phyloP scores from a whole-genome alignment of 2,113 vertebrate genomes.

The Petrocephalus microphthalmus region DNA sequence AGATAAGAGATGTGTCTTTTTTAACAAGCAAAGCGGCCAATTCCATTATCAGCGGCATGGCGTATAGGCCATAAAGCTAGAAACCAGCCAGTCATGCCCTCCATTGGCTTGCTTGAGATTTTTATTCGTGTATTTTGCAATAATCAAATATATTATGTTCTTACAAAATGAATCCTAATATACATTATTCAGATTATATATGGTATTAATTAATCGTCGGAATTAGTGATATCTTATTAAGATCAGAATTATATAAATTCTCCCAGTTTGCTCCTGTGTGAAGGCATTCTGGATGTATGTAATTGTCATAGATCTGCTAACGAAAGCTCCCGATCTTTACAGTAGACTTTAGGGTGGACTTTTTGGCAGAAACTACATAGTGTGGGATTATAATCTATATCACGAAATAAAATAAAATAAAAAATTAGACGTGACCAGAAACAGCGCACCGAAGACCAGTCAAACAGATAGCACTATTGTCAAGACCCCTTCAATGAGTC shows the following conservation, averaged over 20 bases:
- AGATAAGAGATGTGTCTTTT: conserved; percentile 62
- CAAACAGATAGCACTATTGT: conserved; percentile 56
- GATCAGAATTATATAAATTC: not conserved
- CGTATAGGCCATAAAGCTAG: conserved; percentile 60
- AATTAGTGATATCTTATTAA: not conserved
- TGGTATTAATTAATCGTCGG: not conserved
- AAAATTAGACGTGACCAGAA: conserved; percentile 31
- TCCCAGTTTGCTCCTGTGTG: not conserved
- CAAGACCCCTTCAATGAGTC: conserved; percentile 52
- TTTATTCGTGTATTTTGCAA: conserved; percentile 34
- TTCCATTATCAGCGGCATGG: conserved; percentile 57
- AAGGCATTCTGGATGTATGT: not conserved
- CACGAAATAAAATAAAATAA: conserved; percentile 40
- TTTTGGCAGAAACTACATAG: not conserved
- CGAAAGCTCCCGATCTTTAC: not conserved
- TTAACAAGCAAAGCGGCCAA: conserved; percentile 51
- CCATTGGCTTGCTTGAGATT: conserved; percentile 43
- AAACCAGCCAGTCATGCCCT: conserved; percentile 48
- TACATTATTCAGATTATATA: not conserved
- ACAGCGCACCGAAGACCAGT: conserved; percentile 41
- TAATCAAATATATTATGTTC: conserved; percentile 39
- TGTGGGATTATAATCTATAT: conserved; percentile 35
- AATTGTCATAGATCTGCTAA: not conserved
- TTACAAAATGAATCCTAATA: conserved; percentile 29
- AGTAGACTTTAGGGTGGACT: not conserved